Evolutionary conservation across 92 coral and sea anemone species (phyloP), one percentile per base, ranked within the genome.

Genomic region (Epizoanthus ramosus): DNA sequence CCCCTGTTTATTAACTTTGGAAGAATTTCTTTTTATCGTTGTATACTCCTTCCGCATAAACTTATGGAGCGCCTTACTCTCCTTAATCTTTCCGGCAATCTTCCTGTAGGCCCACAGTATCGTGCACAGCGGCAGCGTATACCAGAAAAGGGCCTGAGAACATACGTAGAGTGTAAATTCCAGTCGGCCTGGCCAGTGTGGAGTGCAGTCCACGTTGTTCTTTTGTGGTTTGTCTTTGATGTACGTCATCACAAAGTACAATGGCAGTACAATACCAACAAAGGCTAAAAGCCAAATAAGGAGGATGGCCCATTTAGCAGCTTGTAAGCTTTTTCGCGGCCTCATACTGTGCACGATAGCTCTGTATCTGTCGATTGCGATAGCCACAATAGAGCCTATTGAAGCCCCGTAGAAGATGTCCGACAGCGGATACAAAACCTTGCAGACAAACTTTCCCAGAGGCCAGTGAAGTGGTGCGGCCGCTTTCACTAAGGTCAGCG

Each of bases 301-400:
- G 68, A 91, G 19, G 9, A 93, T 91, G 24, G 92, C 98, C 95
- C 98, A 84, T 80, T 93, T 93, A 15, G 95, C 95, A 2, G 88
- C 91, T 10, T 85, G 89, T 23, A 91, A 80, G 17, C 93, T 86
- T 59, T 88, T 81, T 57, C 79, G 85, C 35, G 93, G 85, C 22
- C 90, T 89, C 86, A 93, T 89, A 56, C 95, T 90, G 72, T 94
- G 93, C 47, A 93, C 98, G 33, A 93, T 93, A 2, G 98, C 98
- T 60, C 83, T 84, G 80, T 93, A 92, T 45, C 98, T 85, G 85
- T 93, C 98, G 19, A 93, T 71, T 19, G 98, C 95, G 89, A 93
- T 91, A 56, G 98, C 98, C 65, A 93, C 98, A 65, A 93, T 93
- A 17, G 98, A 93, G 18, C 98, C 98, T 67, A 93, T 93, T 52